Evolutionary conservation across 2,113 vertebrate species (phyloP).

Genomic region (Tyto alba): DNA sequence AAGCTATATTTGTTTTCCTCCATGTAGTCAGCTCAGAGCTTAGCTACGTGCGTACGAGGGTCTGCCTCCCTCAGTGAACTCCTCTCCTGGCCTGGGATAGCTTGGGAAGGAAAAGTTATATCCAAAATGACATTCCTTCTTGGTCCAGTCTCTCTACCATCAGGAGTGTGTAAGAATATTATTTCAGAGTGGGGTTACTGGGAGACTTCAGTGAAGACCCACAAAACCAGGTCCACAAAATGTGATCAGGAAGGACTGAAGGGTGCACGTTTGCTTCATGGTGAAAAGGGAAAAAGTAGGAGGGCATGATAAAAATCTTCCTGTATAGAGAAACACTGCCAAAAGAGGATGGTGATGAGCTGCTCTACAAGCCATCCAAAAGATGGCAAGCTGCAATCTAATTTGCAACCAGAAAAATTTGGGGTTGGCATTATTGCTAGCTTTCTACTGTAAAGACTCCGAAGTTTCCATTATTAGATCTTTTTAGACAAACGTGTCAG

Average conservation of each 20-base stretch:
- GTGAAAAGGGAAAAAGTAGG: not conserved
- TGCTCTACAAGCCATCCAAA: not conserved
- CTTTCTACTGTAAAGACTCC: not conserved
- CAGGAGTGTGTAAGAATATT: not conserved
- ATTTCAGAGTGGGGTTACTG: not conserved
- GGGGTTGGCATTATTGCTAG: not conserved
- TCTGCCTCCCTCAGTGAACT: not conserved
- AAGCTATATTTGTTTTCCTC: not conserved
- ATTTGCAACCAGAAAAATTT: not conserved
- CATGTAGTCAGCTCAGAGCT: not conserved
- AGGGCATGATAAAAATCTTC: not conserved
- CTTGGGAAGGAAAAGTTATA: not conserved
- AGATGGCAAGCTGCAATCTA: not conserved
- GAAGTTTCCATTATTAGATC: not conserved
- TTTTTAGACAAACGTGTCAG: not conserved
- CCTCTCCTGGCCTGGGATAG: not conserved
- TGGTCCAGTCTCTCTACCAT: not conserved
- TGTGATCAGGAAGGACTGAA: not conserved
- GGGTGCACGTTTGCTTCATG: not conserved
- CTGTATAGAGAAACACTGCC: not conserved
- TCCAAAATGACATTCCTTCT: not conserved
- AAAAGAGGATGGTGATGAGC: not conserved
- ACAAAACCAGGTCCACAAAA: not conserved
- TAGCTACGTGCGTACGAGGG: rapidly evolving
- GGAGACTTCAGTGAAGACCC: not conserved